These are phyloP conservation scores for Pectinophora gossypiella DNA, from an alignment of 1,140 invertebrate genomes.

Conservation along the genomic window DNA sequence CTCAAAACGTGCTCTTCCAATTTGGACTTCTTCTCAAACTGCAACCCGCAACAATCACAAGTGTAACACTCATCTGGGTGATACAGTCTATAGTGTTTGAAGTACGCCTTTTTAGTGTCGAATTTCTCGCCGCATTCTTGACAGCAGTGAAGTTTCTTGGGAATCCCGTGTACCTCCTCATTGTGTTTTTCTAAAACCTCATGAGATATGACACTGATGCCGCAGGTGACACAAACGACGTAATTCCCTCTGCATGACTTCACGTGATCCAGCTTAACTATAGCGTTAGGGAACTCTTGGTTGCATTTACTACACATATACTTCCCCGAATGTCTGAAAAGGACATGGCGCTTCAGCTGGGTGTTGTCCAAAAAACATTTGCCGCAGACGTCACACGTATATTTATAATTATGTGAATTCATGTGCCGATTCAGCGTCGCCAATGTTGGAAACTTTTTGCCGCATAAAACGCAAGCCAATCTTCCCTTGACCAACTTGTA, in stretches of 20 bases:
- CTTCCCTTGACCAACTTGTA: slow-evolving; percentile 47
- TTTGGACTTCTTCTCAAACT: slow-evolving; percentile 35
- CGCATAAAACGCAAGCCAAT: slow-evolving; percentile 44
- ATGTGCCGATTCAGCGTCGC: slow-evolving; percentile 48
- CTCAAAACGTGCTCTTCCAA: slow-evolving; percentile 44
- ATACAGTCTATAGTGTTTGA: slow-evolving; percentile 43
- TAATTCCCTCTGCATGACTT: slow-evolving; percentile 46
- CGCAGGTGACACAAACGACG: slow-evolving; percentile 43
- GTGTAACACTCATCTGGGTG: slow-evolving; percentile 48
- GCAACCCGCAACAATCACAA: slow-evolving; percentile 48
- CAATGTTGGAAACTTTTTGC: slow-evolving; percentile 40
- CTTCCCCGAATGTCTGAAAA: slow-evolving; percentile 42
- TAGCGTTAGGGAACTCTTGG: slow-evolving; percentile 37
- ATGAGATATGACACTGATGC: slow-evolving; percentile 51
- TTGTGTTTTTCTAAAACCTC: slow-evolving; percentile 48
- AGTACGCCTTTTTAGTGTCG: slow-evolving; percentile 36
- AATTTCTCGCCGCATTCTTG: slow-evolving; percentile 44
- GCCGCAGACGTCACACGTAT: slow-evolving; percentile 57
- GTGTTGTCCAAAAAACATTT: slow-evolving; percentile 43
- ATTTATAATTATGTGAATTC: slow-evolving; percentile 45
- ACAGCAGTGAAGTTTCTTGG: slow-evolving; percentile 37
- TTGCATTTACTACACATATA: slow-evolving; percentile 54
- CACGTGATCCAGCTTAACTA: slow-evolving; percentile 40
- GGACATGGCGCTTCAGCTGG: slow-evolving; percentile 50
- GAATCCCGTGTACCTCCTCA: slow-evolving; percentile 31